Conservation (phyloP, 2,113 vertebrate species). For the Salvelinus namaycush region DNA sequence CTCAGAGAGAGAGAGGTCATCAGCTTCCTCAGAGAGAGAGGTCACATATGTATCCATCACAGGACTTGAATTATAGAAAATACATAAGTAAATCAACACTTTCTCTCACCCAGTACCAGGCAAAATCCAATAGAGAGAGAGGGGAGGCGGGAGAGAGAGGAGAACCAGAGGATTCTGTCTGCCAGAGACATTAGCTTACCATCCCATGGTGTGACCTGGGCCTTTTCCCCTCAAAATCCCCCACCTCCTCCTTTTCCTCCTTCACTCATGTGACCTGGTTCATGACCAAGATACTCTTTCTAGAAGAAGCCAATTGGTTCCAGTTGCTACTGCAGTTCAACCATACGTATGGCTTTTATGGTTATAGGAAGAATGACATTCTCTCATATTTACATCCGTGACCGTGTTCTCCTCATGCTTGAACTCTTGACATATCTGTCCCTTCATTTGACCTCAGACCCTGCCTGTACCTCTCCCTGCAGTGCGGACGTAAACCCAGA, state of each 20-base stretch:
- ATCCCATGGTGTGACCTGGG: too few relatives aligned
- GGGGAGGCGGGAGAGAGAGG: not conserved
- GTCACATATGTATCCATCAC: too few relatives aligned
- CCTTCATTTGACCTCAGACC: not conserved
- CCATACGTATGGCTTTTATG: not conserved
- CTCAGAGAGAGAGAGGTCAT: too few relatives aligned
- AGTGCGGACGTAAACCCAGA: conserved; percentile 76
- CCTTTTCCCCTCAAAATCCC: not conserved
- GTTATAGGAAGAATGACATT: not conserved
- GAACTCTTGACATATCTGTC: not conserved
- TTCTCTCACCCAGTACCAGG: not conserved
- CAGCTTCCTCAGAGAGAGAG: too few relatives aligned
- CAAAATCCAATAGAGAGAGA: conserved; percentile 2
- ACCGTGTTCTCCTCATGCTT: not conserved
- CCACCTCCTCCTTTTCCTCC: not conserved
- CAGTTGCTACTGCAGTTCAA: not conserved
- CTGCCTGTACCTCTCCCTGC: conserved; percentile 12
- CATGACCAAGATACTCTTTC: not conserved
- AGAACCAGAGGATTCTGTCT: not conserved
- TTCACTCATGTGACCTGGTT: not conserved
- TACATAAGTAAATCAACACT: not conserved
- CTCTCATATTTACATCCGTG: not conserved
- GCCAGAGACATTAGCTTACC: not conserved
- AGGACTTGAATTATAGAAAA: too few relatives aligned
- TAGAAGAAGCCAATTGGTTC: not conserved